A percentile compares a stretch with the other conserved stretches of the same genome.
phyloP scores from a whole-genome alignment of 2,797 vertebrate species.

The Catharus ustulatus region DNA sequence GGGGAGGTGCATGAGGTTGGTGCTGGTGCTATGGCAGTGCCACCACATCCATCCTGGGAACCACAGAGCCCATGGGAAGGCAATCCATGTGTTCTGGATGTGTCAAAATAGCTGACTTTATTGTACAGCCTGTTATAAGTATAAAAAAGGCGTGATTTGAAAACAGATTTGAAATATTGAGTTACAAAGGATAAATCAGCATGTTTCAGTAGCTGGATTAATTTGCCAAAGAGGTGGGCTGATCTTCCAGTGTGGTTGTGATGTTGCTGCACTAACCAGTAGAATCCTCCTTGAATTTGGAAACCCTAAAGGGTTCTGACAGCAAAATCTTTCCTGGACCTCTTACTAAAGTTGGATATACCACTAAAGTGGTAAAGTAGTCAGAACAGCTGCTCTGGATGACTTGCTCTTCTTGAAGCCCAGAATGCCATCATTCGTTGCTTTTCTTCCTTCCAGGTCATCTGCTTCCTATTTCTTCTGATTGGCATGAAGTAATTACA shows the following conservation, averaged over 20 bases:
- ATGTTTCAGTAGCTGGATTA: neutral
- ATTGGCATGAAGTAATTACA: neutral
- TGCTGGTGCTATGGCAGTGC: neutral
- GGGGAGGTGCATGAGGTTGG: neutral
- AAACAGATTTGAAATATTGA: neutral
- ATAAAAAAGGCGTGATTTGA: neutral
- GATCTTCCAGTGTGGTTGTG: neutral
- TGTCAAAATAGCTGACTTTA: neutral
- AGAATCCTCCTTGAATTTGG: neutral
- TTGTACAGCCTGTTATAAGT: neutral
- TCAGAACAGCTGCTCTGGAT: neutral
- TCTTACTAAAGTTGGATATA: neutral
- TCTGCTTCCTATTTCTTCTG: neutral
- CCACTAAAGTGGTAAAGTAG: neutral
- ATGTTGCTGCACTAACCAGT: neutral
- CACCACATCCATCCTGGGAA: neutral
- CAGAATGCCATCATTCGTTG: neutral
- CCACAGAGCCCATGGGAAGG: accelerated
- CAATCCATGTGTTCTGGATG: neutral
- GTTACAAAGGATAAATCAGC: neutral
- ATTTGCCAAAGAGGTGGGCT: neutral
- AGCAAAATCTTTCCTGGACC: neutral
- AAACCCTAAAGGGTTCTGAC: neutral
- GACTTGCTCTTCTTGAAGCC: neutral
- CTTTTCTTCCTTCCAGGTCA: neutral